Evolutionary conservation across 2,888 invertebrate species (phyloP), one percentile per base, ranked within the genome.

Genomic region (Steinernema carpocapsae): DNA sequence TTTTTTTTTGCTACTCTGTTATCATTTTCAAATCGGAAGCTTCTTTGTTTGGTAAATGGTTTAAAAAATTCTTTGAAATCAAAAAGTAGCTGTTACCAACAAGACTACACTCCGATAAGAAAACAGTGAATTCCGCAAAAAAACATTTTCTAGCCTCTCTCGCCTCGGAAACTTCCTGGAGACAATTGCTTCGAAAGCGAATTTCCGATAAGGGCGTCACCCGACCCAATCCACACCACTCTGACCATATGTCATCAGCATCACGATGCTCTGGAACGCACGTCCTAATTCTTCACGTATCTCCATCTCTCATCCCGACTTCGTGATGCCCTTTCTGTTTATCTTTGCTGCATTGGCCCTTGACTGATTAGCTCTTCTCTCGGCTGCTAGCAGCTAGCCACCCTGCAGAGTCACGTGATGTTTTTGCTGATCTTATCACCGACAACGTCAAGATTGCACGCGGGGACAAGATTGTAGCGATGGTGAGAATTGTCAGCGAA

Each of bases 371-470:
- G 17, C 48, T 48, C 48, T 19, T 10, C 43, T 17, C 19, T 48
- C 17, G 48, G n/a, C 48, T 17, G n/a, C 48, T 17, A 43, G 43
- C 7, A 43, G 7, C 43, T n/a, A n/a, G n/a, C n/a, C n/a, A n/a
- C n/a, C n/a, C n/a, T 48, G 48, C 48, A 48, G 48, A 48, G 48
- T 48, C 48, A 48, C 48, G 48, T 48, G 48, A 48, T 48, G 48
- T 48, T 48, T 48, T 48, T 17, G 7, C 48, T n/a, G 48, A 17
- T 17, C 48, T 48, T 48, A 48, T 48, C 48, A 17, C n/a, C n/a
- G n/a, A 48, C n/a, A n/a, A n/a, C n/a, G n/a, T n/a, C n/a, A n/a
- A n/a, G n/a, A n/a, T n/a, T n/a, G n/a, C n/a, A n/a, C n/a, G n/a
- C n/a, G n/a, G n/a, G n/a, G n/a, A n/a, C n/a, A n/a, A n/a, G n/a